Evolutionary conservation across 2,797 vertebrate genomes (phyloP).

Genomic region (Paedocypris micromegethes): DNA sequence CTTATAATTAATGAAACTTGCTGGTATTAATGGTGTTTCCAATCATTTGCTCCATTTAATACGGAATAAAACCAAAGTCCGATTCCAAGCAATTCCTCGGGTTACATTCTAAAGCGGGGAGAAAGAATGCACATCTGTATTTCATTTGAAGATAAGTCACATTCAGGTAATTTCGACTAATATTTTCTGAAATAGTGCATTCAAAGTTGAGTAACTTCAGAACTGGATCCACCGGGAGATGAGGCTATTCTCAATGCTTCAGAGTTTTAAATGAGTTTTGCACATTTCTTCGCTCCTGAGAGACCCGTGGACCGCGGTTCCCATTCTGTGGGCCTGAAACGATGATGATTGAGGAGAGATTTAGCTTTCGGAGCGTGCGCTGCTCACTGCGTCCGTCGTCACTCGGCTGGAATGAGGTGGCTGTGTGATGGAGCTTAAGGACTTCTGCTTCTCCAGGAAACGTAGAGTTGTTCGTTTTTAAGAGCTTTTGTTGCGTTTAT

Average conservation of each 20-base stretch:
- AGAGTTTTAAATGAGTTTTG: conserved; percentile 28
- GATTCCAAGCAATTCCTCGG: neutral
- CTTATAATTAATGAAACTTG: too few species aligned
- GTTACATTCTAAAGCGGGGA: neutral
- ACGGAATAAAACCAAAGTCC: too few species aligned
- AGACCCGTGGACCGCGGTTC: conserved; percentile 23
- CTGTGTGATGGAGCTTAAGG: neutral
- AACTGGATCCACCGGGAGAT: conserved; percentile 5
- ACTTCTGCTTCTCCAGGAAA: neutral
- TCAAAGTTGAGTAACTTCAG: conserved; percentile 12
- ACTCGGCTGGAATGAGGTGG: conserved; percentile 10
- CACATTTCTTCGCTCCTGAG: conserved; percentile 37
- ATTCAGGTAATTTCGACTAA: conserved; percentile 22
- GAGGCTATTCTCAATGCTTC: conserved; percentile 13
- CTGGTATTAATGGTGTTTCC: too few species aligned
- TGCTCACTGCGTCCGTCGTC: conserved; percentile 15
- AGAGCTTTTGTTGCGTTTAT: neutral
- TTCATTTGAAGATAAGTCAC: conserved; percentile 10
- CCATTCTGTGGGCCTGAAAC: conserved; percentile 23
- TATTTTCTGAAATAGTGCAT: conserved; percentile 2
- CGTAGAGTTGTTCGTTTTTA: neutral
- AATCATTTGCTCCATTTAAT: too few species aligned
- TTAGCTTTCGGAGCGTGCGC: conserved; percentile 1
- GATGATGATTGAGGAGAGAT: conserved; percentile 27
- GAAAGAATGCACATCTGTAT: conserved; percentile 18